phyloP scores from a whole-genome alignment of 1,140 invertebrate species.

The Habropoda laboriosa region DNA sequence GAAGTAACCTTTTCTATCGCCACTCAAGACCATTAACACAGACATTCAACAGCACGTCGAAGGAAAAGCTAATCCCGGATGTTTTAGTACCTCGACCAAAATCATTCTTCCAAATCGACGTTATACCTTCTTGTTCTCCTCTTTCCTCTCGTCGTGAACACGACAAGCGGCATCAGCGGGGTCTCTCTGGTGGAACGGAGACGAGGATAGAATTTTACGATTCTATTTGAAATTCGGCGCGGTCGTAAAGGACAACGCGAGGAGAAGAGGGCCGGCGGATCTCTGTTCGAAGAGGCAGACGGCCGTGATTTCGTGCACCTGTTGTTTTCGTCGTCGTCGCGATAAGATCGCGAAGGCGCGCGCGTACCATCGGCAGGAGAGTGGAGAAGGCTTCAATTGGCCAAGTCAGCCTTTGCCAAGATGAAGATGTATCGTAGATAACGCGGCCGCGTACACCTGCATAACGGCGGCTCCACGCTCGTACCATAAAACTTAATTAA shows the following conservation, averaged over 20 bases:
- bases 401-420: constrained; percentile 33
- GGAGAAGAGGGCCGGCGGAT: constrained; percentile 43
- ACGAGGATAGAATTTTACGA: constrained; percentile 28
- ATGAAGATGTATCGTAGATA: constrained; percentile 70
- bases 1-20: too few species aligned
- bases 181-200: neutral
- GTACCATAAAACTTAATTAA: constrained; percentile 68
- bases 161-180: neutral
- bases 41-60: too few species aligned
- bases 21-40: too few species aligned
- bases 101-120: neutral
- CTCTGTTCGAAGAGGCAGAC: constrained; percentile 26
- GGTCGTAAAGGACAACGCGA: constrained; percentile 31
- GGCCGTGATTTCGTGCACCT: constrained; percentile 65
- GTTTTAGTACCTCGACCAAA: too few species aligned
- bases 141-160: neutral
- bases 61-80: too few species aligned
- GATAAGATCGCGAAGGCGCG: constrained; percentile 51
- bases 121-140: neutral
- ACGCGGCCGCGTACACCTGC: constrained; percentile 51
- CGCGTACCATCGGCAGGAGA: constrained; percentile 20
- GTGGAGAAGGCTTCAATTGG: constrained; percentile 10
- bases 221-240: constrained; percentile 40
- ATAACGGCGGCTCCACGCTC: constrained; percentile 40
- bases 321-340: constrained; percentile 60